A percentile compares a stretch with the other conserved stretches of the same genome.
Evolutionary conservation across 2,113 vertebrate species (phyloP).

Genomic region (Sinosuthora webbiana): DNA sequence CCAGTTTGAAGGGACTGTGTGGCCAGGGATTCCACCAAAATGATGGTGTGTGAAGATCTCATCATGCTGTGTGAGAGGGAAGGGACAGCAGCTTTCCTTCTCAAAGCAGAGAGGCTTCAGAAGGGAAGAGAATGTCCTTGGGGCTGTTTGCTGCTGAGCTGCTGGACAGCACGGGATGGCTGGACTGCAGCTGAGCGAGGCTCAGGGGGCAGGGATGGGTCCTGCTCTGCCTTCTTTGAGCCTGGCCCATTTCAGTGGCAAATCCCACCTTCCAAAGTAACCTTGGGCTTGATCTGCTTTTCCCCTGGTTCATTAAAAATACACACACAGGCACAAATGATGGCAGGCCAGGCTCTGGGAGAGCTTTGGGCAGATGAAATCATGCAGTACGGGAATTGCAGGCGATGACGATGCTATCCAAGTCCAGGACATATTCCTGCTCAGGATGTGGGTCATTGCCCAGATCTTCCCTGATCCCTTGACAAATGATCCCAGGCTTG

Average conservation of each 20-base stretch:
- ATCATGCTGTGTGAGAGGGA: not conserved
- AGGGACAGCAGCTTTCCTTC: not conserved
- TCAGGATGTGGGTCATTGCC: accelerated
- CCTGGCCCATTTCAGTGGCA: not conserved
- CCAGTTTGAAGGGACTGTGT: not conserved
- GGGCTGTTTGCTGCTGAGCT: not conserved
- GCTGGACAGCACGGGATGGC: accelerated
- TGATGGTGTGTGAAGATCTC: not conserved
- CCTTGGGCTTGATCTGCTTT: not conserved
- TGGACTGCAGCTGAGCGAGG: not conserved
- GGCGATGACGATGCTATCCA: accelerated
- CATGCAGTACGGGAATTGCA: accelerated
- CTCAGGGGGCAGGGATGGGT: accelerated
- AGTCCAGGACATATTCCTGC: not conserved
- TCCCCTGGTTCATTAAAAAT: not conserved
- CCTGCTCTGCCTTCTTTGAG: not conserved
- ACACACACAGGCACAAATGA: not conserved
- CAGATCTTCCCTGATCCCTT: not conserved
- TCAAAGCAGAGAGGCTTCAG: not conserved
- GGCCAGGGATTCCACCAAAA: not conserved
- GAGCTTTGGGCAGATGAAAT: not conserved
- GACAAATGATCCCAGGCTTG: not conserved
- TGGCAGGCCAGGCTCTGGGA: not conserved
- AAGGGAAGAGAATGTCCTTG: not conserved
- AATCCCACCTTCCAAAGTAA: not conserved